Conservation (phyloP, 1,140 invertebrate genomes). For the Mesaphorura yosii region DNA sequence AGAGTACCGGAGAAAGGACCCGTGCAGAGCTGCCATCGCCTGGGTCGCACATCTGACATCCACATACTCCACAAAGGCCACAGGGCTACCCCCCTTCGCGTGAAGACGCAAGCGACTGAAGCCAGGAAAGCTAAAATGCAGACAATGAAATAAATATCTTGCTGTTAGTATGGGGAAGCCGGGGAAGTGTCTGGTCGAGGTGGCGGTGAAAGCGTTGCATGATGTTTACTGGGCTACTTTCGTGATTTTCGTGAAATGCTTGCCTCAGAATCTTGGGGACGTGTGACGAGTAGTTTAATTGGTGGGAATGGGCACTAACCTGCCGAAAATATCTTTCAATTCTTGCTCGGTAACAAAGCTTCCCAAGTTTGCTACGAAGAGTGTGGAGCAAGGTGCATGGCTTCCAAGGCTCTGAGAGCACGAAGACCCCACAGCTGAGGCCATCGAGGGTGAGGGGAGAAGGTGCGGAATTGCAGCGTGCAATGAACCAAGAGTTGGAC, state of each 20-base stretch:
- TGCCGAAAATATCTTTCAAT: slow-evolving; percentile 93
- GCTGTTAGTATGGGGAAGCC: too few relatives aligned
- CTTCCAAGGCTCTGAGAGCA: slow-evolving; percentile 51
- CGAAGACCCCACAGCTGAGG: slow-evolving; percentile 72
- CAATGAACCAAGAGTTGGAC: slow-evolving; percentile 56
- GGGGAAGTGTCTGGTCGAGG: too few relatives aligned
- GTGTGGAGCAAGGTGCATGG: slow-evolving; percentile 79
- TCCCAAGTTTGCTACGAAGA: slow-evolving; percentile 93
- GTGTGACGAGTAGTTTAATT: too few relatives aligned
- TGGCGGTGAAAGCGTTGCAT: too few relatives aligned
- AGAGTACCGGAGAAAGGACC: slow-evolving; percentile 83
- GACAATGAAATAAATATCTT: slow-evolving; percentile 34
- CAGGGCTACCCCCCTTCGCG: slow-evolving; percentile 79
- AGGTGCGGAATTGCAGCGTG: slow-evolving; percentile 62
- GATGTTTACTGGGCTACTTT: too few relatives aligned
- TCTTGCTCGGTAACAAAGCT: slow-evolving; percentile 93
- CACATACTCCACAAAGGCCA: slow-evolving; percentile 94
- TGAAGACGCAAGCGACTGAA: slow-evolving; percentile 95
- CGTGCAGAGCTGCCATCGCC: slow-evolving; percentile 83
- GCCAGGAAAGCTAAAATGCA: slow-evolving; percentile 73
- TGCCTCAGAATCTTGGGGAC: too few relatives aligned
- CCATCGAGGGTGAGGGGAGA: slow-evolving; percentile 68
- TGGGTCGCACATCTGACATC: slow-evolving; percentile 77
- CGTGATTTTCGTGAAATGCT: too few relatives aligned
- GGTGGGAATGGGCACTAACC: too few relatives aligned